Base-by-base conservation (phyloP, 1,140 invertebrate genomes). In the Bombus cullumanus region DNA sequence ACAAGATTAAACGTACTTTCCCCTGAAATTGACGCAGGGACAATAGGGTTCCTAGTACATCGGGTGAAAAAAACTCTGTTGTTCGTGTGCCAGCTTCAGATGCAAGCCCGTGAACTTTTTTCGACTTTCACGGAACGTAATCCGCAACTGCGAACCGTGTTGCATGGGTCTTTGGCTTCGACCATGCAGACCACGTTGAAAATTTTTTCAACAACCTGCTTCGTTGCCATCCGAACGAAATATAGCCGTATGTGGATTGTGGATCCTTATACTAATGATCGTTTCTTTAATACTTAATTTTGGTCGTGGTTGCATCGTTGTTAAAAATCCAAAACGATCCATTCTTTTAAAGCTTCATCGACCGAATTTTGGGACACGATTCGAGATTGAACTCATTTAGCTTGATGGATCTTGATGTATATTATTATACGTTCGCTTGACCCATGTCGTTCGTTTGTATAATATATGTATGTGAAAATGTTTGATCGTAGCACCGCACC, bases 11-110 rank as follows among this genome's bases (percentile, higher is more conserved):
- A 73, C 75, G 79, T 64, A 76, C 87, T 89, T 76, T 80, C 80
- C 47, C 66, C 84, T 89, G 88, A 89, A 89, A 85, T 83, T 89
- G 88, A 89, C 88, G 53, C 76, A 80, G 69, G 72, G 77, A 89
- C 88, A 90, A 90, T 89, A 73, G 85, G 76, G 57, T 73, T 53
- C 37, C 84, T 15, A n/a, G 34, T 68, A 18, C 66, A 62, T 53
- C 53, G 69, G 43, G 34, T 22, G 73, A 74, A 90, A 89, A 62
- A 90, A 86, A 66, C 59, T 76, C 72, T 66, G 88, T 89, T 89
- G 83, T 89, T 79, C 80, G 75, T 73, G 85, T 90, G 88, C 88
- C 88, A 90, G 77, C 88, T 89, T 90, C 88, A 90, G 88, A 72
- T 84, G 86, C 82, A 59, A 57, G 47, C 81, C 37, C 22, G 72